These are phyloP conservation scores for Oreochromis tanganicae DNA, from an alignment of 2,113 vertebrate species.

Conservation along the genomic window DNA sequence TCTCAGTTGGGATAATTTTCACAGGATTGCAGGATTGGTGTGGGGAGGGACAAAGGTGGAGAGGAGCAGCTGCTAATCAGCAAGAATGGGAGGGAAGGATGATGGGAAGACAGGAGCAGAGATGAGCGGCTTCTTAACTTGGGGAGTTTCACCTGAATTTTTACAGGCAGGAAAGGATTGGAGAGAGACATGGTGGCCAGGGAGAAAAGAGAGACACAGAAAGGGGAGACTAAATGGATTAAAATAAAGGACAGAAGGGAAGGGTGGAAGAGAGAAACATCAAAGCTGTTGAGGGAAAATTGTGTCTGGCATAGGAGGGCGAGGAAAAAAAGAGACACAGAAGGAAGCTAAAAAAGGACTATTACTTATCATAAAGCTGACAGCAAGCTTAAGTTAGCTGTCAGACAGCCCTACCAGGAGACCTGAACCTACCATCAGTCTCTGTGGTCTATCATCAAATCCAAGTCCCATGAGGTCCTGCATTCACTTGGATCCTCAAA, in stretches of 20 bases:
- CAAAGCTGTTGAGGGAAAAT: conserved; percentile 47
- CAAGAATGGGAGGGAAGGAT: background rate
- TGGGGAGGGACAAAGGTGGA: background rate
- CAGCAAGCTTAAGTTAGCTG: conserved; percentile 39
- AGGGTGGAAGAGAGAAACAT: conserved; percentile 47
- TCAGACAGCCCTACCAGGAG: conserved; percentile 26
- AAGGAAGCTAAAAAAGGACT: conserved; percentile 28
- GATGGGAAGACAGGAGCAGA: background rate
- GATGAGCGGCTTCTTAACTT: conserved; percentile 1
- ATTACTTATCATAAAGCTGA: conserved; percentile 51
- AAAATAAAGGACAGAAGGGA: conserved; percentile 49
- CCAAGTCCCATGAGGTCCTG: background rate
- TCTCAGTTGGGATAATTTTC: background rate
- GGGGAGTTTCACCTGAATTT: conserved; percentile 31
- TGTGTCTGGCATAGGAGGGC: conserved; percentile 10
- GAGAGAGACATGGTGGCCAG: conserved; percentile 5
- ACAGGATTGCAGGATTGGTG: background rate
- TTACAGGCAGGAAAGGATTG: background rate
- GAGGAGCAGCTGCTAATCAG: conserved; percentile 31
- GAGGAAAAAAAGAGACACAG: background rate
- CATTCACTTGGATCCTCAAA: background rate
- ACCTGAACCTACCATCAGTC: conserved; percentile 19
- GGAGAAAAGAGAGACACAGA: conserved; percentile 26
- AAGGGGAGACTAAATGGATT: conserved; percentile 55
- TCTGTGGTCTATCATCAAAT: conserved; percentile 5